These are phyloP conservation scores for Oreochromis niloticus DNA, from an alignment of 2,113 vertebrate species.

Conservation along the genomic window DNA sequence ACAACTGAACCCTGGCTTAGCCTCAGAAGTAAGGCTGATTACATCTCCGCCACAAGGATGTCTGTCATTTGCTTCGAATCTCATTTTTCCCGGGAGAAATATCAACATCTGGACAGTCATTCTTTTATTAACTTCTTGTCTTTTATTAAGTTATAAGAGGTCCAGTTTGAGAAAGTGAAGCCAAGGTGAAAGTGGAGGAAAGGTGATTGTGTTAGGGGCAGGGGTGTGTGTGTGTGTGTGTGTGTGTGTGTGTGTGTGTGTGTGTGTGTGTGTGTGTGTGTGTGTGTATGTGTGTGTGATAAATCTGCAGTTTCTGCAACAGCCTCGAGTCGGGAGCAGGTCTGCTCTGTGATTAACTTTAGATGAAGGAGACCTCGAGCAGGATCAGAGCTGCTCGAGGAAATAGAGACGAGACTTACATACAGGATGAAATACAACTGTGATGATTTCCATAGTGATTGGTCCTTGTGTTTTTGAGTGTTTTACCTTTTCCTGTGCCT, in stretches of 20 bases:
- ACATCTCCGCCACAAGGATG: not conserved
- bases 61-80: not conserved
- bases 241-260: not conserved
- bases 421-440: not conserved
- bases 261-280: not conserved
- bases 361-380: conserved; percentile 25
- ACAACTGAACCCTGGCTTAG: conserved; percentile 37
- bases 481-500: not conserved
- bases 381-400: not conserved
- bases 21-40: conserved; percentile 34
- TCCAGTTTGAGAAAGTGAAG: not conserved
- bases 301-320: conserved; percentile 3
- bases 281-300: not conserved
- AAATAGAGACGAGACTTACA: conserved; percentile 1
- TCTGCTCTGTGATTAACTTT: conserved; percentile 40
- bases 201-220: not conserved
- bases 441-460: not conserved
- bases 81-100: not conserved
- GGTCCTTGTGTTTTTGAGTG: not conserved
- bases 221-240: not conserved
- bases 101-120: conserved; percentile 29
- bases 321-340: not conserved
- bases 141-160: not conserved
- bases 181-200: conserved; percentile 11
- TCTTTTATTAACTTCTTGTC: not conserved